Percentiles rank a stretch among this genome's conserved stretches.
Evolutionary conservation across 1,140 invertebrate species (phyloP).

Genomic region (Berghia stephanieae): DNA sequence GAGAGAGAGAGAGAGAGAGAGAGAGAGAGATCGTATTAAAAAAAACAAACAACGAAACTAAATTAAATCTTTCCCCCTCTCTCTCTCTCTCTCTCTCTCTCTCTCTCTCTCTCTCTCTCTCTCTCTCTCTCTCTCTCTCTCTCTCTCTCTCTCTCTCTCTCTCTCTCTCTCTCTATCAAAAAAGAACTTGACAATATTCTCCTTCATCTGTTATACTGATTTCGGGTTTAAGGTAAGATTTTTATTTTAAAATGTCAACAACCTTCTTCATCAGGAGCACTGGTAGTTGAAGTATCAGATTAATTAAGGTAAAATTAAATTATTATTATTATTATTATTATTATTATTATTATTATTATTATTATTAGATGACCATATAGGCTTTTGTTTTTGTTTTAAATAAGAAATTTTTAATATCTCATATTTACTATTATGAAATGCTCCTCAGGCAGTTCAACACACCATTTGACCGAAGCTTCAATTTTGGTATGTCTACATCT

Average conservation of each 20-base stretch:
- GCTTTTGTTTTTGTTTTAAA: constrained; percentile 7
- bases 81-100: constrained; percentile 5
- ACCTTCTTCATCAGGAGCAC: neutral
- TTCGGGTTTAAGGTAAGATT: neutral
- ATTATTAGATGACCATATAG: neutral
- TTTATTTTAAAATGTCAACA: neutral
- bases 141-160: constrained; percentile 14
- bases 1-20: too few species aligned
- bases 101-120: constrained; percentile 19
- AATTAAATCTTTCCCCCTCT: too few species aligned
- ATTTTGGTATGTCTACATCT: constrained; percentile 9
- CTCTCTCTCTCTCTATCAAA: neutral
- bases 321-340: too few species aligned
- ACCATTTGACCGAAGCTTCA: too few species aligned
- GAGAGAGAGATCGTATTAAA: too few species aligned
- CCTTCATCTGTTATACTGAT: too few species aligned
- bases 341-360: too few species aligned
- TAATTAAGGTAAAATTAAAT: neutral
- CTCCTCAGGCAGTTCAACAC: constrained; percentile 9
- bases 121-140: constrained; percentile 19
- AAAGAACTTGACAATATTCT: too few species aligned
- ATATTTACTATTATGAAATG: neutral
- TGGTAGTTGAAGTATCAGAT: neutral
- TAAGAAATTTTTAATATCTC: constrained; percentile 16
- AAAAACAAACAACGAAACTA: too few species aligned